phyloP scores from a whole-genome alignment of 2,888 invertebrate species.

The Bugulina stolonifera region DNA sequence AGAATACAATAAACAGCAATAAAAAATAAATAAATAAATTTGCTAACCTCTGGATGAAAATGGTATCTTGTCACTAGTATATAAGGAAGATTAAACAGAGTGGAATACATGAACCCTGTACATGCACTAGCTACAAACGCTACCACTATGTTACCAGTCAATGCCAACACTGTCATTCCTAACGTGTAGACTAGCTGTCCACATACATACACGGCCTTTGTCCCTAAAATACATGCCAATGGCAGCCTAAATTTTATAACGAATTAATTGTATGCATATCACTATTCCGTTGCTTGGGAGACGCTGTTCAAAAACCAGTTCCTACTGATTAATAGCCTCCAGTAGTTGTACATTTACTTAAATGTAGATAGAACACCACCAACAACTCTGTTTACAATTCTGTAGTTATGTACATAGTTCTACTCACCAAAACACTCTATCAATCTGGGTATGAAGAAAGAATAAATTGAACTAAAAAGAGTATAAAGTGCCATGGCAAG shows the following conservation, averaged over 20 bases:
- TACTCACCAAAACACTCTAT: constrained; percentile 63
- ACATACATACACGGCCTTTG: constrained; percentile 77
- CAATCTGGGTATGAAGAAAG: constrained; percentile 76
- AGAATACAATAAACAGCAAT: no score
- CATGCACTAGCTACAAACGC: constrained; percentile 63
- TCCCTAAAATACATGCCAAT: no score
- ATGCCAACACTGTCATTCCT: constrained; percentile 81
- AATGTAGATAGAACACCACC: no score
- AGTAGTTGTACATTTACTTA: no score
- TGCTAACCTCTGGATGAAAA: constrained; percentile 74
- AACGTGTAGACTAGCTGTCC: constrained; percentile 80
- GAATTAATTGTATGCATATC: no score
- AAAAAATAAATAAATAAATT: no score
- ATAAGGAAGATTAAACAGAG: constrained; percentile 94
- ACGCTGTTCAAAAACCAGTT: no score
- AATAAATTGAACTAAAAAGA: constrained; percentile 87
- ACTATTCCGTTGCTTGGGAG: no score
- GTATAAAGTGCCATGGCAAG: constrained; percentile 88
- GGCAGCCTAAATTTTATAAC: no score
- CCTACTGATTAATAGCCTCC: no score
- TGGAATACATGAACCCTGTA: constrained; percentile 94
- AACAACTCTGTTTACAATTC: no score
- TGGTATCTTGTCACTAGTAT: constrained; percentile 89
- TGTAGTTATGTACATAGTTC: no score
- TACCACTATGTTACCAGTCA: constrained; percentile 57